These are phyloP conservation scores for Hofmannophila pseudospretella DNA, from an alignment of 2,888 invertebrate genomes.

Conservation along the genomic window DNA sequence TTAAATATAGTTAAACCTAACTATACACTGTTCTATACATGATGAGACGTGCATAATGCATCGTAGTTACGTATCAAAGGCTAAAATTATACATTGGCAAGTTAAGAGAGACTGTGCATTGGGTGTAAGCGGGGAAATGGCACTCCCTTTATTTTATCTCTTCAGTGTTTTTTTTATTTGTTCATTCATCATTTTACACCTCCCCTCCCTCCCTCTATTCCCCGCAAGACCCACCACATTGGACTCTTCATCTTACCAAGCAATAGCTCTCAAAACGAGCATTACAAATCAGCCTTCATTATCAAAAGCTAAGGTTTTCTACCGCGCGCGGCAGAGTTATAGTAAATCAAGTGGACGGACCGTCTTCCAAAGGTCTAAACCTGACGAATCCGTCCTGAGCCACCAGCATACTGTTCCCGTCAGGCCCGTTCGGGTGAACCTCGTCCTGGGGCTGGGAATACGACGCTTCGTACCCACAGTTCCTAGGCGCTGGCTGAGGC, in stretches of 20 bases:
- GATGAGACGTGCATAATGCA: constrained; percentile 4
- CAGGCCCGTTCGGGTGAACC: constrained; percentile 61
- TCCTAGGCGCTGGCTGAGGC: constrained; percentile 72
- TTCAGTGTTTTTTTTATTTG: too few species aligned
- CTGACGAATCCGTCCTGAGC: constrained; percentile 93
- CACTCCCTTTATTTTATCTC: too few species aligned
- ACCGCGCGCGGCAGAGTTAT: constrained; percentile 56
- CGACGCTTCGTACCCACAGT: constrained; percentile 69
- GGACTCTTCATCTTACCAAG: not conserved
- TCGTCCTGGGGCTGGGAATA: constrained; percentile 78
- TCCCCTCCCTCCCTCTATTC: too few species aligned
- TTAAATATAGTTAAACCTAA: constrained; percentile 45
- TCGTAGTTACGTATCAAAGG: constrained; percentile 10
- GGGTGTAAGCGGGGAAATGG: too few species aligned
- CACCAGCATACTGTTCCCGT: constrained; percentile 88
- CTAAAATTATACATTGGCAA: constrained; percentile 3
- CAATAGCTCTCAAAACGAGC: constrained; percentile 9
- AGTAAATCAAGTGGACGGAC: constrained; percentile 68
- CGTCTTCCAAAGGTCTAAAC: constrained; percentile 84
- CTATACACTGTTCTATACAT: constrained; percentile 59
- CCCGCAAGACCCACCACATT: too few species aligned
- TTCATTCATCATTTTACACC: too few species aligned
- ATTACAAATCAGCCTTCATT: constrained; percentile 17
- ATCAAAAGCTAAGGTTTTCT: constrained; percentile 62
- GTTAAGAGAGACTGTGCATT: not conserved